Percentiles rank a stretch among this genome's conserved stretches.
Conservation (phyloP, 2,888 invertebrate species). For the Apodemia duryi region DNA sequence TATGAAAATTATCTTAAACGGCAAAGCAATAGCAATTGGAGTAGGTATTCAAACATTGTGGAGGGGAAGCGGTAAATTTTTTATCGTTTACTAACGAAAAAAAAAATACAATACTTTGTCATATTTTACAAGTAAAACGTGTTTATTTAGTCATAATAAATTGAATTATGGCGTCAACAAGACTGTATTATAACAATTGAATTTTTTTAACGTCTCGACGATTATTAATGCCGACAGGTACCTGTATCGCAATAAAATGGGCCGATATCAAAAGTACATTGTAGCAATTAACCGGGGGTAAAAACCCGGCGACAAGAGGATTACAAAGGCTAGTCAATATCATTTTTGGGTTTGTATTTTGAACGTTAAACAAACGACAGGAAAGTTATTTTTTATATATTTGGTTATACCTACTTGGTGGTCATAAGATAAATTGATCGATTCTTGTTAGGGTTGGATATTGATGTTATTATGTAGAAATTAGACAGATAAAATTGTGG, state of each 20-base stretch:
- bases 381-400: conserved; percentile 35
- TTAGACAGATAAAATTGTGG: background rate
- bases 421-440: conserved; percentile 68
- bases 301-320: conserved; percentile 75
- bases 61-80: too few relatives aligned
- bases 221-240: conserved; percentile 9
- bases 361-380: conserved; percentile 36
- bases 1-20: too few relatives aligned
- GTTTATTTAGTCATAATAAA: conserved; percentile 8
- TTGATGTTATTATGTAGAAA: conserved; percentile 2
- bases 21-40: too few relatives aligned
- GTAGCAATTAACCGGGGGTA: conserved; percentile 71
- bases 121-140: background rate
- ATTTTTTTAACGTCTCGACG: conserved; percentile 25
- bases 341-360: conserved; percentile 43
- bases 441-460: conserved; percentile 36
- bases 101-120: too few relatives aligned
- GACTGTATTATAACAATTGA: conserved; percentile 16
- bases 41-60: too few relatives aligned
- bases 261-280: conserved; percentile 57
- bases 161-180: conserved; percentile 2
- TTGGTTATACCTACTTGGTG: conserved; percentile 50
- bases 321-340: conserved; percentile 38
- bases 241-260: conserved; percentile 16
- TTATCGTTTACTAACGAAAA: too few relatives aligned